Evolutionary conservation across 2,888 invertebrate genomes (phyloP).

Genomic region (Sarcophaga subvicina): DNA sequence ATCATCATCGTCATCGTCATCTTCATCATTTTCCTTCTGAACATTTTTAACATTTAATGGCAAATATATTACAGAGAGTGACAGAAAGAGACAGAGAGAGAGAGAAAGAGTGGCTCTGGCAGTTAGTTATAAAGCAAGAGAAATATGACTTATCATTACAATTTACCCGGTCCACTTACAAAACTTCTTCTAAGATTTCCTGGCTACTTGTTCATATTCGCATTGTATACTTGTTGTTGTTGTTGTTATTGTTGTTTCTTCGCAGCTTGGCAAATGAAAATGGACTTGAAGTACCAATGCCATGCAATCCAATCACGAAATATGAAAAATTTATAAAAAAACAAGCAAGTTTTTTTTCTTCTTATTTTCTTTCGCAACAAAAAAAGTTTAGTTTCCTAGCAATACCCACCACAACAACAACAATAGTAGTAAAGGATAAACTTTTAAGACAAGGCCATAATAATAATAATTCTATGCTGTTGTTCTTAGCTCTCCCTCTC

Average conservation of each 20-base stretch:
- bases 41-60: slow-evolving; percentile 11
- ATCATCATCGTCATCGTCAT: neutral
- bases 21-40: neutral
- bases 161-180: slow-evolving; percentile 44
- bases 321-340: slow-evolving; percentile 53
- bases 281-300: slow-evolving; percentile 24
- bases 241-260: slow-evolving; percentile 9
- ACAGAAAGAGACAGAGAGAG: neutral
- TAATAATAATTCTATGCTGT: neutral
- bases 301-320: slow-evolving; percentile 57
- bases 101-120: neutral
- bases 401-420: neutral
- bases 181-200: slow-evolving; percentile 8
- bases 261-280: neutral
- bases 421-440: neutral
- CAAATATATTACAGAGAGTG: neutral
- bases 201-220: neutral
- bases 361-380: neutral
- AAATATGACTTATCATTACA: slow-evolving; percentile 58
- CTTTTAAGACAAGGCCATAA: neutral
- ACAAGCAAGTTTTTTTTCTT: slow-evolving; percentile 25
- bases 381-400: neutral
- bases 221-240: neutral
- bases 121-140: neutral
- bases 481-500: neutral